Base-by-base conservation (phyloP, 2,888 invertebrate genomes). In the Trachelus stipa region DNA sequence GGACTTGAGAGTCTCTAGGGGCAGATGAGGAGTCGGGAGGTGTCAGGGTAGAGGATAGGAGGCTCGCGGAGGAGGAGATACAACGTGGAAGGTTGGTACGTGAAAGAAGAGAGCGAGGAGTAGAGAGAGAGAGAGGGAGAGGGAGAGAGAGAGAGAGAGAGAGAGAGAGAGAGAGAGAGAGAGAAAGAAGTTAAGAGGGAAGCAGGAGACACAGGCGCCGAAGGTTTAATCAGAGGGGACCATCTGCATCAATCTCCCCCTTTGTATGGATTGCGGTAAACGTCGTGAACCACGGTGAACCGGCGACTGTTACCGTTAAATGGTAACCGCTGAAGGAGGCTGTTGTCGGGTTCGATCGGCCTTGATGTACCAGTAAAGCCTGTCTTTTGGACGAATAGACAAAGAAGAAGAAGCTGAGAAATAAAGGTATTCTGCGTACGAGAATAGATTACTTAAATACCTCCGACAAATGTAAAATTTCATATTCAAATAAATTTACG, bases 151-250 rank as follows among this genome's bases (percentile, higher is more conserved):
- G 73, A 73, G 73, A 75, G 71, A 76, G 73, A 73, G 23, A 9
- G 69, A 30, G 69, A 69, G 69, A 30, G 30, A 23, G 69, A n/a
- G 79, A 76, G 73, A 73, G 68, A 68, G 71, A 34, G 76, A 56
- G 73, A 73, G 73, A 75, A 74, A 76, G 73, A 73, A 40, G 81
- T 73, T 76, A 78, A 75, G 80, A 74, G 73, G 37, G 56, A 31
- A 69, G 71, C 74, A 75, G 77, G 79, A 77, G 79, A 82, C 81
- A 84, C 78, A 85, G 83, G 82, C 83, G 82, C 82, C 81, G 82
- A 82, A 83, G 86, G 82, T 85, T 87, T 85, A 87, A 87, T 87
- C 85, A 80, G 81, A 81, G 77, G 73, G 79, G 82, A 77, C 83
- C 79, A 82, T 86, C 82, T 80, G 71, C 74, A 37, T 37, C 74